phyloP scores from a whole-genome alignment of 2,113 vertebrate species.

The Chionomys nivalis region DNA sequence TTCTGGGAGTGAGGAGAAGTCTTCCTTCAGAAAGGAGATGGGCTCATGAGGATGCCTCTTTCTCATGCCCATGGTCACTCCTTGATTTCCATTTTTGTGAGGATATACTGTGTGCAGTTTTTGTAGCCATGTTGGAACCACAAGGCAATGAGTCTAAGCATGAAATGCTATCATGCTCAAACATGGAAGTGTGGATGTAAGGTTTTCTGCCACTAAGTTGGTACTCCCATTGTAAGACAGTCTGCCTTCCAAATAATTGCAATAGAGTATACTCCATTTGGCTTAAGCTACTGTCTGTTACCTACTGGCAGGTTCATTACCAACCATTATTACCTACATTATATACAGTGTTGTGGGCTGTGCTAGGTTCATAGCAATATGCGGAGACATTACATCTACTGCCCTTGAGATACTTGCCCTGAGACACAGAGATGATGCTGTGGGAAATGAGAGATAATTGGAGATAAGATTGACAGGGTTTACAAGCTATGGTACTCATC shows the following conservation, averaged over 20 bases:
- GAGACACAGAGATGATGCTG: rapidly evolving
- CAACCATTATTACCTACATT: too few species aligned
- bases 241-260: not conserved
- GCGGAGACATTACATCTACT: rapidly evolving
- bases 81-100: not conserved
- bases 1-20: not conserved
- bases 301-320: not conserved
- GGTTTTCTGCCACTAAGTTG: not conserved
- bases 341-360: not conserved
- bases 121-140: not conserved
- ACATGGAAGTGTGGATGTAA: too few species aligned
- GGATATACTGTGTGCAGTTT: too few species aligned
- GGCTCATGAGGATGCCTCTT: not conserved
- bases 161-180: not conserved
- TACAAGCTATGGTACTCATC: not conserved
- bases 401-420: rapidly evolving
- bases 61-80: not conserved
- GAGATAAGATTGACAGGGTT: not conserved
- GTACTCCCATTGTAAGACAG: not conserved
- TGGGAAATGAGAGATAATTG: not conserved
- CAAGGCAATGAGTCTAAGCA: not conserved
- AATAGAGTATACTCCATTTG: not conserved
- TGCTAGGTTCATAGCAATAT: not conserved
- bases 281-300: not conserved
- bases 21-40: not conserved